Conservation (phyloP, 1,140 invertebrate species). For the Musca vetustissima region DNA sequence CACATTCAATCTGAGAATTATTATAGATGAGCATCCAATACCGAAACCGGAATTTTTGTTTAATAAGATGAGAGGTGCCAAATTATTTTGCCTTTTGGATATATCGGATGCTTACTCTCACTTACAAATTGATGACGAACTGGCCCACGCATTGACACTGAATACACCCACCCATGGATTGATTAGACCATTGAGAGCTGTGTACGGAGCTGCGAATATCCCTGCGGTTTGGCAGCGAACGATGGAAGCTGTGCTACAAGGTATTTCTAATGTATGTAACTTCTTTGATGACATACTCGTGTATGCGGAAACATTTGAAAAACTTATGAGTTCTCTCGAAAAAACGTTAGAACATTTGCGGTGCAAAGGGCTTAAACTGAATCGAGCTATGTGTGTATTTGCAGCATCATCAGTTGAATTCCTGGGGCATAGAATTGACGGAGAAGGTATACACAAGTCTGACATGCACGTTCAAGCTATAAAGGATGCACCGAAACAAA, state of each 20-base stretch:
- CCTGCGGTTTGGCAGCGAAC: conserved; percentile 33
- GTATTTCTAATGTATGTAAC: not conserved
- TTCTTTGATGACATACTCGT: conserved; percentile 26
- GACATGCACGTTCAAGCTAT: conserved; percentile 44
- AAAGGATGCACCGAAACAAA: conserved; percentile 26
- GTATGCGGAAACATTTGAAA: not conserved
- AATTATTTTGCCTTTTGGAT: conserved; percentile 24
- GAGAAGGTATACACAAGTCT: conserved; percentile 47
- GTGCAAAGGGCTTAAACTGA: not conserved
- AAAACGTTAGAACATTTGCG: conserved; percentile 22
- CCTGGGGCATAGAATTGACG: conserved; percentile 17
- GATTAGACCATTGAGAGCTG: conserved; percentile 32
- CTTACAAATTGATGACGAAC: not conserved
- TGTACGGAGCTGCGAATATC: conserved; percentile 28
- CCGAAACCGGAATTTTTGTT: conserved; percentile 27
- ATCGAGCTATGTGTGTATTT: conserved; percentile 27
- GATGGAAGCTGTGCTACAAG: conserved; percentile 27
- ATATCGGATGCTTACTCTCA: conserved; percentile 1
- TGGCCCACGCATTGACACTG: not conserved
- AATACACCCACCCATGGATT: conserved; percentile 27
- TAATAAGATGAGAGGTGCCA: not conserved
- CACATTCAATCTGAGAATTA: conserved; percentile 38
- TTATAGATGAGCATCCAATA: conserved; percentile 42
- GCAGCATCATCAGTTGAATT: conserved; percentile 16
- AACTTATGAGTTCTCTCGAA: conserved; percentile 8